phyloP scores from a whole-genome alignment of 2,888 invertebrate species.

The Germaria angustata region DNA sequence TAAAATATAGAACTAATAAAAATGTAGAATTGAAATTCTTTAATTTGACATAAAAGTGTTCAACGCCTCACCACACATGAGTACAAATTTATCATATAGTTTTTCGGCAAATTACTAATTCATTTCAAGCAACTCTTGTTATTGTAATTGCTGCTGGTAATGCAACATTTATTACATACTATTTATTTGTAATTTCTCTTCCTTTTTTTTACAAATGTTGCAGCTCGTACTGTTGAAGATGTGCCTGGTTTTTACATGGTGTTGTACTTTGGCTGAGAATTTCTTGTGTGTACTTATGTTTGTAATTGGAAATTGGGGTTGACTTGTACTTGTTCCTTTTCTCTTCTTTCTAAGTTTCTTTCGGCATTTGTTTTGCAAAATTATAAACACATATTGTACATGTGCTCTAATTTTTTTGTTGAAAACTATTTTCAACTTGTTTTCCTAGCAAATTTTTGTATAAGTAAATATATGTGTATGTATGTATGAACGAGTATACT shows the following conservation, averaged over 20 bases:
- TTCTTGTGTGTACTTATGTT: constrained; percentile 4
- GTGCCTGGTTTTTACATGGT: constrained; percentile 5
- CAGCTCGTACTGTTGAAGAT: neutral
- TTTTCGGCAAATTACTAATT: neutral
- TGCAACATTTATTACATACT: neutral
- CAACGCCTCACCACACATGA: neutral
- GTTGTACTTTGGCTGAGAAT: neutral
- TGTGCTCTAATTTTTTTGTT: constrained; percentile 61
- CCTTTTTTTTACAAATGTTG: neutral
- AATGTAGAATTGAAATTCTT: no score
- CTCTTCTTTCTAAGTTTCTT: neutral
- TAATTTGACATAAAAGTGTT: neutral
- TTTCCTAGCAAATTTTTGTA: no score
- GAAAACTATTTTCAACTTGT: constrained; percentile 33
- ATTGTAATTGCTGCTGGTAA: neutral
- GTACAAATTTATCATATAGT: neutral
- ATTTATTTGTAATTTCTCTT: neutral
- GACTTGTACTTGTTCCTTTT: neutral
- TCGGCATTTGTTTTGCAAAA: constrained; percentile 6
- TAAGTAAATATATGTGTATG: no score
- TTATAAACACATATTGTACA: constrained; percentile 35
- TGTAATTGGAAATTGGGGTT: constrained; percentile 68
- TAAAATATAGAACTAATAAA: no score
- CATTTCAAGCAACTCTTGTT: neutral
- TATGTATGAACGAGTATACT: no score